These are phyloP conservation scores for Rhingia campestris DNA, from an alignment of 2,888 invertebrate species.

Conservation along the genomic window DNA sequence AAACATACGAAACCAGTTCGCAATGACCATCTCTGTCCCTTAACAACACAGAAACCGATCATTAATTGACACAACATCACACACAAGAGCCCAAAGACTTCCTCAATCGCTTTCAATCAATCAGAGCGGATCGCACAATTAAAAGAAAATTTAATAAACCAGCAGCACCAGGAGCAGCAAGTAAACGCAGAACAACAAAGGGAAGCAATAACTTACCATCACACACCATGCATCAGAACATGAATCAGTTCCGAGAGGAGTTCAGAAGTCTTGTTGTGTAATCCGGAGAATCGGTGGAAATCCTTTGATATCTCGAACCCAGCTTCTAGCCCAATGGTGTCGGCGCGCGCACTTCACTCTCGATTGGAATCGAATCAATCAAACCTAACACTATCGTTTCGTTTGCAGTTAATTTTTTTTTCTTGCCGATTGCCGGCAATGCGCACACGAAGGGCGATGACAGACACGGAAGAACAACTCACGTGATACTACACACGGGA, in stretches of 20 bases:
- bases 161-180: background rate
- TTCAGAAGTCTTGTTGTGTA: constrained; percentile 15
- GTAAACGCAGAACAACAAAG: constrained; percentile 28
- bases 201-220: constrained; percentile 60
- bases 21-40: constrained; percentile 52
- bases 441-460: constrained; percentile 22
- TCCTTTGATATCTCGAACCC: constrained; percentile 55
- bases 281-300: constrained; percentile 45
- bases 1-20: constrained; percentile 50
- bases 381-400: constrained; percentile 61
- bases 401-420: constrained; percentile 54
- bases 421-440: constrained; percentile 3
- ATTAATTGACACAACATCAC: constrained; percentile 69
- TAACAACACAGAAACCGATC: constrained; percentile 54
- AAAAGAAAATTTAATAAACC: constrained; percentile 59
- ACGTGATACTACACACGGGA: constrained; percentile 14
- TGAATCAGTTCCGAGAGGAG: constrained; percentile 13
- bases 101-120: constrained; percentile 66
- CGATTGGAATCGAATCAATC: constrained; percentile 69
- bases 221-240: constrained; percentile 52
- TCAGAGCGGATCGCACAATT: constrained; percentile 62
- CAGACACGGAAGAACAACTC: background rate
- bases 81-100: constrained; percentile 36
- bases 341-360: constrained; percentile 26
- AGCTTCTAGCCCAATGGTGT: constrained; percentile 23